phyloP scores from a whole-genome alignment of 2,888 invertebrate genomes.

The Drosophila leonis region DNA sequence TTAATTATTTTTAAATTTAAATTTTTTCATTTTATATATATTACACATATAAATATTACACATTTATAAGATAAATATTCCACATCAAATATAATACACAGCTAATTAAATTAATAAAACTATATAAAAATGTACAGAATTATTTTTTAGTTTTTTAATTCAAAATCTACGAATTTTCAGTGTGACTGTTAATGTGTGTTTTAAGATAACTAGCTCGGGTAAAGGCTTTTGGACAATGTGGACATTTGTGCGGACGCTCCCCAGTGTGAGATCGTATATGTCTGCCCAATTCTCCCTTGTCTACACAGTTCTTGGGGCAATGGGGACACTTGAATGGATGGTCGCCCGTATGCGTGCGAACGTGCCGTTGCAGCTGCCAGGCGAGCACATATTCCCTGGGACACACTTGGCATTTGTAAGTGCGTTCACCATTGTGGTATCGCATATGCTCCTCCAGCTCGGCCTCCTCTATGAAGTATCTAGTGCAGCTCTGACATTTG shows the following conservation, averaged over 20 bases:
- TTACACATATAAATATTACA: neutral
- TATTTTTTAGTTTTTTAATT: neutral
- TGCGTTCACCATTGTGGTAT: slow-evolving; percentile 39
- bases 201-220: slow-evolving; percentile 37
- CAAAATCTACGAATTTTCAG: neutral
- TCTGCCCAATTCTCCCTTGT: slow-evolving; percentile 32
- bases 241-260: slow-evolving; percentile 46
- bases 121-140: neutral
- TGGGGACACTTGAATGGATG: slow-evolving; percentile 45
- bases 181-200: slow-evolving; percentile 26
- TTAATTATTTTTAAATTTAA: neutral
- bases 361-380: slow-evolving; percentile 46
- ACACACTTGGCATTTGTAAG: slow-evolving; percentile 36
- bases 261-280: slow-evolving; percentile 35
- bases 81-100: neutral
- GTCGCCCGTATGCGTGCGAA: slow-evolving; percentile 35
- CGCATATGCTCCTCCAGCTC: slow-evolving; percentile 43
- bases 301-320: slow-evolving; percentile 30
- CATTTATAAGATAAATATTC: neutral
- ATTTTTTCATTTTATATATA: neutral
- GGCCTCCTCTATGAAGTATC: slow-evolving; percentile 40
- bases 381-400: slow-evolving; percentile 21
- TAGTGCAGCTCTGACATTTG: slow-evolving; percentile 44
- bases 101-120: neutral
- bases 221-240: slow-evolving; percentile 39